Base-by-base conservation (phyloP, 2,797 vertebrate species). In the Neomorphus geoffroyi region DNA sequence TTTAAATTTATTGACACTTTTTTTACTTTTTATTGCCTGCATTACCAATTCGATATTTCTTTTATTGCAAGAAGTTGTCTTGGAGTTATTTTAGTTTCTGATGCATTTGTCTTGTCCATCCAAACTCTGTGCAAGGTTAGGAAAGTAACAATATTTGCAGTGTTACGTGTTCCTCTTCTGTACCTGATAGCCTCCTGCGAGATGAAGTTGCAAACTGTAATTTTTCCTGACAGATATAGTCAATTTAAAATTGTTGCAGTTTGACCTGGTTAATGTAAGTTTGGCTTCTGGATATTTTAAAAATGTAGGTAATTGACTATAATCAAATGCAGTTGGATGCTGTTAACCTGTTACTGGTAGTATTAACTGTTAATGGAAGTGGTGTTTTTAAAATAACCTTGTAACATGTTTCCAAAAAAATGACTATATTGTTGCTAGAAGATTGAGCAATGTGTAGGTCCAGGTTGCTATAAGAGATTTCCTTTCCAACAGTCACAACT, bases 221-320 rank as follows among this genome's bases (percentile, higher is more conserved):
- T 89, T 86, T 92, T 79, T 79, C 39, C 60, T 91, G 91, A 75
- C 22, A 71, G 39, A 72, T 57, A 46, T 85, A 83, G 70, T 93
- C 86, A 81, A 11, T n/a, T 90, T 65, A 88, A 88, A 86, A 84
- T 35, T 48, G 39, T 62, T 84, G 46, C 35, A 22, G 51, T 66
- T 60, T 90, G 73, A 92, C 62, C 50, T 80, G 70, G 43, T 88
- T 86, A 75, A 72, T 66, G 4, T 46, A 37, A 70, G 14, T 86
- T 92, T 94, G 82, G 60, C 90, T 94, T 88, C 86, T 66, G 62
- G 54, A 37, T 65, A 35, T 79, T 86, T 81, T 58, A 73, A 88
- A 93, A 79, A 58, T 75, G 9, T 26, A 83, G 46, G 61, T 64
- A 88, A 74, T 78, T 71, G 69, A 58, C 50, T 91, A 35, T 48